Base-by-base conservation (phyloP, 1,140 invertebrate genomes). In the Drosophila novamexicana region DNA sequence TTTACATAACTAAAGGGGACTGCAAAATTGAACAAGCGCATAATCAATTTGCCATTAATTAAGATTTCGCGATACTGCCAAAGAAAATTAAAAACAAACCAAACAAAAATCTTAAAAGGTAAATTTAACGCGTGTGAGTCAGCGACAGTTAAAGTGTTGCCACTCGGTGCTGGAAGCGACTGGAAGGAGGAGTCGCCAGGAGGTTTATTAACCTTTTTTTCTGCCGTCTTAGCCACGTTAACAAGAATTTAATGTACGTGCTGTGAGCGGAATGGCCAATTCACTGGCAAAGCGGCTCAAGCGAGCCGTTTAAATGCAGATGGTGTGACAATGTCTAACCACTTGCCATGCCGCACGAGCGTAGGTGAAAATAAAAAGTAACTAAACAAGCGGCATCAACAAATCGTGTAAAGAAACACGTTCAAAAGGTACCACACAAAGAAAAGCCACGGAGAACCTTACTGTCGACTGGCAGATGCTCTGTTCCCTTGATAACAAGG, bases 291-390 rank as follows among this genome's bases (percentile, higher is more conserved):
- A 66, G 62, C 62, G 61, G 54, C 63, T 8, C 32, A 47, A 54
- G 39, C 56, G 72, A 58, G 75, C 59, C 73, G 42, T 85, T 88
- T 45, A 64, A 77, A 86, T 88, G 83, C 83, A 80, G 53, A 54
- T 61, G 68, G 66, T 32, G 58, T 50, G 54, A 36, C 58, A 29
- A 37, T 59, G 58, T 39, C 58, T 75, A 40, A 40, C 66, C 64
- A 47, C 69, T 88, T 88, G 80, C 53, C 50, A 88, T 88, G 86
- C 83, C 64, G 52, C 44, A 42, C 56, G 50, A 47, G 84, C 65
- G 67, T 62, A 44, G 83, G 84, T 83, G 79, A 88, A 88, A 88
- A 88, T 88, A 88, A 89, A 80, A 88, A 82, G 72, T 69, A 70
- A 74, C 68, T 82, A 76, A 70, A 57, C 68, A 45, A 47, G 65